Evolutionary conservation across 2,113 vertebrate genomes (phyloP).

Genomic region (Thamnaconus septentrionalis): DNA sequence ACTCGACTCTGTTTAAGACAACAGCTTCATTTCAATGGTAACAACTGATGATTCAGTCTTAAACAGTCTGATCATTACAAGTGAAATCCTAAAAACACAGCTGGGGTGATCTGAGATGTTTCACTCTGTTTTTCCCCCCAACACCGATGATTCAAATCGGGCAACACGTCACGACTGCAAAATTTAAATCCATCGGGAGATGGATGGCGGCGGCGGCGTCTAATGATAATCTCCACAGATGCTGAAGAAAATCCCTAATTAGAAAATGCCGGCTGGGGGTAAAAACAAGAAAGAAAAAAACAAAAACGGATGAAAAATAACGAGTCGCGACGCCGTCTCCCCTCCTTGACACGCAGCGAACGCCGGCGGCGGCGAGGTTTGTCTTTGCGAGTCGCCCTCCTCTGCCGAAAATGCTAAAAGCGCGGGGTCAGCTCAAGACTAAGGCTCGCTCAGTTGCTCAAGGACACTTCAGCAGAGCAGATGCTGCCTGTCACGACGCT

Average conservation of each 20-base stretch:
- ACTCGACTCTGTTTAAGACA: too few species aligned
- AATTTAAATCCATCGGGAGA: conserved; percentile 29
- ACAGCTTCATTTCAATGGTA: too few species aligned
- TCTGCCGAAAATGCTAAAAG: not conserved
- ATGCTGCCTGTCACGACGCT: conserved; percentile 14
- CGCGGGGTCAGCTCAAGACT: conserved; percentile 7
- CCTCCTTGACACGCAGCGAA: not conserved
- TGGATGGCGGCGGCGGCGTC: conserved; percentile 30
- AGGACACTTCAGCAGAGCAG: conserved; percentile 41
- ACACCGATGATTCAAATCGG: conserved; percentile 6
- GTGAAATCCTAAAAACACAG: too few species aligned
- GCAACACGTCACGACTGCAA: conserved; percentile 24
- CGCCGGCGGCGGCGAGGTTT: not conserved
- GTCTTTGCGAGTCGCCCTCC: not conserved
- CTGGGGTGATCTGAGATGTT: too few species aligned
- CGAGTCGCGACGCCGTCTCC: conserved; percentile 2
- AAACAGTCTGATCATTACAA: too few species aligned
- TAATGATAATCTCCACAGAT: conserved; percentile 36
- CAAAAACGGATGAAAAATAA: conserved; percentile 6
- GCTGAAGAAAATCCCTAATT: conserved; percentile 39
- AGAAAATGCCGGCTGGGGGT: conserved; percentile 14
- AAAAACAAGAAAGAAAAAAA: conserved; percentile 18
- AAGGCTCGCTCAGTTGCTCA: conserved; percentile 28
- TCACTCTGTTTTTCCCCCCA: too few species aligned
- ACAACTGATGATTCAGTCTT: too few species aligned